Evolutionary conservation across 2,113 vertebrate species (phyloP).

Genomic region (Gobiocypris rarus): DNA sequence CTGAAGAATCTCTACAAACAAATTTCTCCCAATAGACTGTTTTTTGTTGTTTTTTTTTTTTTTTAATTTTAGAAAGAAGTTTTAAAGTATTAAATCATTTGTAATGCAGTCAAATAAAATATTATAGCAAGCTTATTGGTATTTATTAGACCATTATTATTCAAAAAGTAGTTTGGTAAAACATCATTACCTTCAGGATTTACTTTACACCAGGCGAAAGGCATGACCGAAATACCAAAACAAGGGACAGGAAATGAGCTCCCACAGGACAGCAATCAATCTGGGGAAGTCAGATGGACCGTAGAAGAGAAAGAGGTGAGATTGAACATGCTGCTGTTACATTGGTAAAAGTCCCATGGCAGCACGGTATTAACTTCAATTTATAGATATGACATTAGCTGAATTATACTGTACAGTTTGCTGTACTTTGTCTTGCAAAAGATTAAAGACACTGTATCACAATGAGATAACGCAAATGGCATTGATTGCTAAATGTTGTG

Average conservation of each 20-base stretch:
- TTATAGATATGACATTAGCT: neutral
- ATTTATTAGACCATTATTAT: neutral
- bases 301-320: constrained; percentile 58
- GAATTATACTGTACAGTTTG: neutral
- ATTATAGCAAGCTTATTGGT: neutral
- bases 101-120: neutral
- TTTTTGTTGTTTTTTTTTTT: no score
- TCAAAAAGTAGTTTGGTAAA: neutral
- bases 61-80: neutral
- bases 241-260: constrained; percentile 60
- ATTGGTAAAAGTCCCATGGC: neutral
- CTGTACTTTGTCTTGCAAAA: constrained; percentile 31
- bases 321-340: neutral
- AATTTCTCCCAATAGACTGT: neutral
- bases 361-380: neutral
- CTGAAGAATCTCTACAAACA: neutral
- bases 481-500: neutral
- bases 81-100: neutral
- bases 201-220: neutral
- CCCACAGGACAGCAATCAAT: constrained; percentile 60
- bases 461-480: neutral
- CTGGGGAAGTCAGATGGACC: constrained; percentile 59
- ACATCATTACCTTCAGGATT: no score
- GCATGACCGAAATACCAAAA: constrained; percentile 35
- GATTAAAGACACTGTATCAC: constrained; percentile 14